Base-by-base conservation (phyloP, 2,797 vertebrate genomes). In the Cynodonichthys magdalenae region DNA sequence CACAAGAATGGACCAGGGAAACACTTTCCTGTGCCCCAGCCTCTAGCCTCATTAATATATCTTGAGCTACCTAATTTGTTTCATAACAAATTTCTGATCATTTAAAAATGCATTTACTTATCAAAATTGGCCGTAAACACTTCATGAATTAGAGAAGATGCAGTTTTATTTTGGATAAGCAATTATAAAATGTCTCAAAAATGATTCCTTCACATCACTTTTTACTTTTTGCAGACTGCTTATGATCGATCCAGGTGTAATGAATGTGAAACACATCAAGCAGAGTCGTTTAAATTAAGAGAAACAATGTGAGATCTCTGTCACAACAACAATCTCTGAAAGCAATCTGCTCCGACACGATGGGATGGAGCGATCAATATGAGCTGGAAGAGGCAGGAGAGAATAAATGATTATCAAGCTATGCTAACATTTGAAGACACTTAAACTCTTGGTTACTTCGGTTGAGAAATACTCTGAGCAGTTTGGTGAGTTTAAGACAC, bases 341-440 rank as follows among this genome's bases (percentile, higher is more conserved):
- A 81, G 79, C 72, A 84, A 81, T 78, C 56, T 80, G 50, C 77
- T 79, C 66, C 44, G 69, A 80, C 67, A 59, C 86, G 87, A 87
- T 83, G 62, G 81, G 81, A 82, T 67, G 31, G 73, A 69, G 54
- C 54, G 71, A 89, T 88, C 84, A 53, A 87, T 88, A 63, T 34
- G 63, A 77, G 59, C 55, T 75, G 70, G 74, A 81, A 55, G 67
- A 76, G 59, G 50, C 58, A 44, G 64, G 45, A 78, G 74, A 80
- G 65, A 72, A 65, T 69, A 81, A 78, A 84, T 77, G 61, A 82
- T 77, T 65, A 85, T 83, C 60, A 80, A 42, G 62, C 59, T 64
- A 54, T 42, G 59, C 58, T 74, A 82, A 80, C 62, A 68, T 71
- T 69, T 70, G 53, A 62, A 77, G 65, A 71, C 62, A 75, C 48